phyloP scores from a whole-genome alignment of 2,797 vertebrate species.

The Xiphophorus birchmanni region DNA sequence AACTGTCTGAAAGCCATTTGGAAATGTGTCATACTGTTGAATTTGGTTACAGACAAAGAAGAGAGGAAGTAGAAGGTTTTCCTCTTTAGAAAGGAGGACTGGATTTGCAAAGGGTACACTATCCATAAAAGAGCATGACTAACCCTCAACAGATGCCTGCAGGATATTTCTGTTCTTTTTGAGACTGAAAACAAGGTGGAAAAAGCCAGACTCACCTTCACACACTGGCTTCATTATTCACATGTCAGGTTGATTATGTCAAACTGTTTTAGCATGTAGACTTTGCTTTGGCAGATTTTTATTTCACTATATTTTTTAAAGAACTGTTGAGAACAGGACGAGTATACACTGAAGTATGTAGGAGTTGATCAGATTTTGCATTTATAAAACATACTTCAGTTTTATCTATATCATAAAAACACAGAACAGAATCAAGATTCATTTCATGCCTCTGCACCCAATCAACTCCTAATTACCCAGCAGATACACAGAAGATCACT shows the following conservation, averaged over 20 bases:
- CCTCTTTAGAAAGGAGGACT: not conserved
- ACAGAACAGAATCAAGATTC: not conserved
- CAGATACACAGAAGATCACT: not conserved
- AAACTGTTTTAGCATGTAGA: slow-evolving; percentile 21
- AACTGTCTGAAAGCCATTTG: slow-evolving; percentile 35
- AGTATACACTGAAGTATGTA: not conserved
- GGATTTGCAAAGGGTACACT: slow-evolving; percentile 29
- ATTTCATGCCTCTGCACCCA: not conserved
- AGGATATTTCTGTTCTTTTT: slow-evolving; percentile 53
- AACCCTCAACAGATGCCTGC: slow-evolving; percentile 46
- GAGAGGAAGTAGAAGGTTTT: slow-evolving; percentile 18
- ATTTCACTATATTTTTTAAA: slow-evolving; percentile 21
- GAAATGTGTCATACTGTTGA: slow-evolving; percentile 31
- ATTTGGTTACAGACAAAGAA: slow-evolving; percentile 31
- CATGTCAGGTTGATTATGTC: slow-evolving; percentile 48
- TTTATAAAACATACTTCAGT: not conserved
- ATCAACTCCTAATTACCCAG: slow-evolving; percentile 8
- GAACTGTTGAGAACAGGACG: not conserved
- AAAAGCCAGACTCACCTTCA: slow-evolving; percentile 10
- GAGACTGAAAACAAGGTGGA: slow-evolving; percentile 32
- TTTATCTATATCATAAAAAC: not conserved
- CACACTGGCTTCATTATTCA: slow-evolving; percentile 37
- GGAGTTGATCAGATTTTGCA: not conserved
- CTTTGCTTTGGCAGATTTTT: slow-evolving; percentile 21
- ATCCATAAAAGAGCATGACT: slow-evolving; percentile 57